Percentiles rank a stretch among this genome's conserved stretches.
These are phyloP conservation scores for Rhagologus leucostigma DNA, from an alignment of 2,113 vertebrate species.

Conservation along the genomic window DNA sequence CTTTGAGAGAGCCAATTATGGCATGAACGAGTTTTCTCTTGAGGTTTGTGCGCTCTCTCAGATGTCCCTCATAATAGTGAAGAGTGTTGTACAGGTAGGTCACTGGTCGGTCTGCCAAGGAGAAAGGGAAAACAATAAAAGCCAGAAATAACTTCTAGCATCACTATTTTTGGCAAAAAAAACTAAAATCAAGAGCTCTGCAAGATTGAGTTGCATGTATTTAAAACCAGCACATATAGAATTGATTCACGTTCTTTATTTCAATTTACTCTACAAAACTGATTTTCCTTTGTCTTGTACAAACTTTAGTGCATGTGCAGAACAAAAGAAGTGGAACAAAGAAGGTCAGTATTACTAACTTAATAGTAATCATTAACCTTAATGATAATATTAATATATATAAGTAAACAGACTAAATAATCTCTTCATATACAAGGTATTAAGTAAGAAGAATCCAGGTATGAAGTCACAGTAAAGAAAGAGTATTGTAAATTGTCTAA, in stretches of 20 bases:
- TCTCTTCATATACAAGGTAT: not conserved
- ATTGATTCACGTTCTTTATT: not conserved
- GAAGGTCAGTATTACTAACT: not conserved
- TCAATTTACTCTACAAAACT: not conserved
- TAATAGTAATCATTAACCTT: not conserved
- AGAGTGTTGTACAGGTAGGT: constrained; percentile 98
- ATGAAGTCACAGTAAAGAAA: not conserved
- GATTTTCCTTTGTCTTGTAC: not conserved
- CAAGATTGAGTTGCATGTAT: not conserved
- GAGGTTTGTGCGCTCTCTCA: constrained; percentile 89
- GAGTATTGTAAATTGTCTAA: not conserved
- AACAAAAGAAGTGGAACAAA: not conserved
- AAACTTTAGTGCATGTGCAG: not conserved
- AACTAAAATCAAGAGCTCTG: not conserved
- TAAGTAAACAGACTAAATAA: not conserved
- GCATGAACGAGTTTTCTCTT: constrained; percentile 97
- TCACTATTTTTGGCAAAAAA: not conserved
- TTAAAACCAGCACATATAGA: not conserved
- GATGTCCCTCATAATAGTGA: constrained; percentile 93
- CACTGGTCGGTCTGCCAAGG: constrained; percentile 89
- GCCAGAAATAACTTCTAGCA: not conserved
- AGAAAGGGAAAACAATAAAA: not conserved
- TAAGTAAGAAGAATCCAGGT: not conserved
- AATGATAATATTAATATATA: not conserved
- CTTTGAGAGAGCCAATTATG: constrained; percentile 96